These are phyloP conservation scores for Cottoperca gobio DNA, from an alignment of 2,797 vertebrate genomes.

Conservation along the genomic window DNA sequence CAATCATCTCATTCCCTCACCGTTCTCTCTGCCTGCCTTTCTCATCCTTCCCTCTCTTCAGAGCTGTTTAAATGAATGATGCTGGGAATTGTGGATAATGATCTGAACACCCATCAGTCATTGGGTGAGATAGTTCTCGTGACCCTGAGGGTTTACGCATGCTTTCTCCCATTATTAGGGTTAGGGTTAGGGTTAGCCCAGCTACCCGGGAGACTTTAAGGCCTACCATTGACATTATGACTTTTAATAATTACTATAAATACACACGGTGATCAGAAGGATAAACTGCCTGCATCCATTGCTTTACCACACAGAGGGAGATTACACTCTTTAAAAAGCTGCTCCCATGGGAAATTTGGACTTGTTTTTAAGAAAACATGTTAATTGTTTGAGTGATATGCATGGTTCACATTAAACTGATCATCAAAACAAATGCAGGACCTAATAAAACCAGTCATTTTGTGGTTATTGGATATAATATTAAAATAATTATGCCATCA, in stretches of 20 bases:
- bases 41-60: conserved; percentile 21
- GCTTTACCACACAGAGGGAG: background rate
- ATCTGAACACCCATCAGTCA: conserved; percentile 62
- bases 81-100: conserved; percentile 67
- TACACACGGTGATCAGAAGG: conserved; percentile 8
- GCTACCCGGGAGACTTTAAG: conserved; percentile 15
- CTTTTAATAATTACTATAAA: conserved; percentile 14
- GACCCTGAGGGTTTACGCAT: conserved; percentile 49
- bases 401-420: conserved; percentile 10
- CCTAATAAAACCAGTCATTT: background rate
- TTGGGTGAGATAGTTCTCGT: conserved; percentile 30
- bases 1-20: conserved; percentile 13
- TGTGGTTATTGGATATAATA: conserved; percentile 1
- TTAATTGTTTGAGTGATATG: background rate
- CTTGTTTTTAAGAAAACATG: conserved; percentile 14
- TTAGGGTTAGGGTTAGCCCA: too few species aligned
- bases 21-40: background rate
- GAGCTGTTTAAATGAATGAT: conserved; percentile 52
- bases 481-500: conserved; percentile 14
- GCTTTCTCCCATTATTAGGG: background rate
- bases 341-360: conserved; percentile 21
- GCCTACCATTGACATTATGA: background rate
- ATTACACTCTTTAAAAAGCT: conserved; percentile 1
- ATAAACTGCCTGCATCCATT: background rate
- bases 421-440: conserved; percentile 4